These are phyloP conservation scores for Athene cunicularia DNA, from an alignment of 2,113 vertebrate genomes.

Conservation along the genomic window DNA sequence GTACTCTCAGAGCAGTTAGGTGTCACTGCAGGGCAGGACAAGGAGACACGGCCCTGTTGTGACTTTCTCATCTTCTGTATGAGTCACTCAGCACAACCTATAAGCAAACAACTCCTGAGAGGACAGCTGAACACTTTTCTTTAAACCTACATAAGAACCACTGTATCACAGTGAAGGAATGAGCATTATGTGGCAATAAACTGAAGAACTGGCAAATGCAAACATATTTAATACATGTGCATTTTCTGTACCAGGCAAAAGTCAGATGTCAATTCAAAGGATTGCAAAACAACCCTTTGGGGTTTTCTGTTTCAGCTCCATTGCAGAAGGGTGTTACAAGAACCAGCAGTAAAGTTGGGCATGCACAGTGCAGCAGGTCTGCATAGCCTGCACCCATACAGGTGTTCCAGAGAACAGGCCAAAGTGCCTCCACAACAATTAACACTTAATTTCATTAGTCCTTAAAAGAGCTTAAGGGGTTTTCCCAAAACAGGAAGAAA, in stretches of 20 bases:
- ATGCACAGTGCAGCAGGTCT: neutral
- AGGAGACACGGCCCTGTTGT: neutral
- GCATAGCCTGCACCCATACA: neutral
- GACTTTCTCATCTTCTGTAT: neutral
- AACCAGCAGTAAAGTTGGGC: neutral
- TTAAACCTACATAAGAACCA: neutral
- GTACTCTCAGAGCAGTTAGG: rapidly evolving
- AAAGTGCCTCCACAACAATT: neutral
- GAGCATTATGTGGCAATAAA: neutral
- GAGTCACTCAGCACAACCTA: neutral
- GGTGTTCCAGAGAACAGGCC: neutral
- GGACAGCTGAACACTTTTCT: neutral
- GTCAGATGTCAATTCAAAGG: neutral
- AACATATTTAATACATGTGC: neutral
- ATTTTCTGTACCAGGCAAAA: neutral
- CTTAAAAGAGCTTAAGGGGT: neutral
- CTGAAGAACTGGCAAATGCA: neutral
- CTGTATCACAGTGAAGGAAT: neutral
- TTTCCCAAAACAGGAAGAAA: neutral
- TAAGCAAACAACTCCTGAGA: neutral
- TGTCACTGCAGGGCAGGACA: neutral
- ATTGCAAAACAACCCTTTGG: neutral
- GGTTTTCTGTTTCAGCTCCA: neutral
- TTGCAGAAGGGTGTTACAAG: neutral
- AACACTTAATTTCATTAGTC: neutral